These are phyloP conservation scores for Lonchura striata DNA, from an alignment of 2,113 vertebrate species.

Conservation along the genomic window DNA sequence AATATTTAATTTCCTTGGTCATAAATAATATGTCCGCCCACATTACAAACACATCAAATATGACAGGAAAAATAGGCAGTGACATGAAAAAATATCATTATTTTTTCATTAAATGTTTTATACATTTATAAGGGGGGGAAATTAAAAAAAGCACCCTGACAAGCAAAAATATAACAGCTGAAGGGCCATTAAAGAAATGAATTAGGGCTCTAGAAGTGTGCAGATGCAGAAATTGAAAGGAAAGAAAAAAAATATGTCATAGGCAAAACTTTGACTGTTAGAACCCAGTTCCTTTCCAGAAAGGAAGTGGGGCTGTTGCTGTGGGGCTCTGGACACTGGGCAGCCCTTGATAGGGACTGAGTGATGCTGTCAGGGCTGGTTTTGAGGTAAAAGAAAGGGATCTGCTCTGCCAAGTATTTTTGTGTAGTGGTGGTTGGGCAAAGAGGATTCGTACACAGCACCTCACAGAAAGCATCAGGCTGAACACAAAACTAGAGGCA, in stretches of 20 bases:
- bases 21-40: constrained; percentile 77
- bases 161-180: constrained; percentile 37
- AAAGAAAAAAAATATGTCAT: neutral
- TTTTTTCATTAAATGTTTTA: constrained; percentile 74
- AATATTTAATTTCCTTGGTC: constrained; percentile 79
- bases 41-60: constrained; percentile 74
- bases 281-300: neutral
- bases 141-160: constrained; percentile 32
- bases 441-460: neutral
- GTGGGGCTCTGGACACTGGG: neutral
- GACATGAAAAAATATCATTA: constrained; percentile 74
- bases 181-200: constrained; percentile 29
- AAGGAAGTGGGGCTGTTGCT: neutral
- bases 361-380: neutral
- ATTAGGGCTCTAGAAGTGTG: constrained; percentile 15
- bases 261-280: neutral
- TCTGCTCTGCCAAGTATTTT: neutral
- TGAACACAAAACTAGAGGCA: neutral
- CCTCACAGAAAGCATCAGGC: neutral
- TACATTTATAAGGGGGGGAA: constrained; percentile 18
- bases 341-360: accelerated
- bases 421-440: neutral
- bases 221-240: neutral
- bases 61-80: constrained; percentile 73
- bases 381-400: neutral